Percentiles rank a stretch among this genome's conserved stretches.
Evolutionary conservation across 2,797 vertebrate species (phyloP).

Genomic region (Enteromius afrohamiltoni): DNA sequence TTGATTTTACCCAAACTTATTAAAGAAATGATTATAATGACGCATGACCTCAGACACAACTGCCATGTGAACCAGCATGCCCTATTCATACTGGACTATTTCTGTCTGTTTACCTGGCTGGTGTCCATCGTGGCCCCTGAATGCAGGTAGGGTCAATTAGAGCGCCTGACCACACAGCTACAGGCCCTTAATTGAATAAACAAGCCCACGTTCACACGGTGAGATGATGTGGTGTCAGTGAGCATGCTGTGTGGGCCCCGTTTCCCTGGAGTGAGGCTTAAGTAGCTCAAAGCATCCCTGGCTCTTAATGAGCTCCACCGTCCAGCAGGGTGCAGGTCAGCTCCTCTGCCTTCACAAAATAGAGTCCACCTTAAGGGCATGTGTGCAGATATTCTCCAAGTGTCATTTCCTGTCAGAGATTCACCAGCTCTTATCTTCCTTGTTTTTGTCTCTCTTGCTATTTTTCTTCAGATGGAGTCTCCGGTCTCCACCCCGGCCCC

Average conservation of each 20-base stretch:
- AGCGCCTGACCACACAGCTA: constrained; percentile 4
- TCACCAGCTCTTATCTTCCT: constrained; percentile 65
- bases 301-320: constrained; percentile 17
- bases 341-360: constrained; percentile 4
- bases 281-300: constrained; percentile 11
- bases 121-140: not conserved
- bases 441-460: constrained; percentile 64
- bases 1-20: not conserved
- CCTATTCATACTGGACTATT: not conserved
- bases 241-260: constrained; percentile 2
- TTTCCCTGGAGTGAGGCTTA: constrained; percentile 17
- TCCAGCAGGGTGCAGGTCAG: constrained; percentile 28
- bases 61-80: not conserved
- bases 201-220: not conserved
- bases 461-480: constrained; percentile 91
- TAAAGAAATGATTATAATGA: not conserved
- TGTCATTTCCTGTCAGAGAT: constrained; percentile 60
- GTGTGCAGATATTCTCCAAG: constrained; percentile 29
- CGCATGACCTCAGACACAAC: not conserved
- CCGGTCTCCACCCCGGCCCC: constrained; percentile 92
- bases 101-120: constrained; percentile 25
- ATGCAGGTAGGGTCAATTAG: constrained; percentile 45
- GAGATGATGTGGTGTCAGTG: constrained; percentile 18
- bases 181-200: constrained; percentile 31
- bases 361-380: constrained; percentile 14